Evolutionary conservation across 2,888 invertebrate genomes (phyloP), one percentile per base, ranked within the genome.

Genomic region (Brenthis daphne): DNA sequence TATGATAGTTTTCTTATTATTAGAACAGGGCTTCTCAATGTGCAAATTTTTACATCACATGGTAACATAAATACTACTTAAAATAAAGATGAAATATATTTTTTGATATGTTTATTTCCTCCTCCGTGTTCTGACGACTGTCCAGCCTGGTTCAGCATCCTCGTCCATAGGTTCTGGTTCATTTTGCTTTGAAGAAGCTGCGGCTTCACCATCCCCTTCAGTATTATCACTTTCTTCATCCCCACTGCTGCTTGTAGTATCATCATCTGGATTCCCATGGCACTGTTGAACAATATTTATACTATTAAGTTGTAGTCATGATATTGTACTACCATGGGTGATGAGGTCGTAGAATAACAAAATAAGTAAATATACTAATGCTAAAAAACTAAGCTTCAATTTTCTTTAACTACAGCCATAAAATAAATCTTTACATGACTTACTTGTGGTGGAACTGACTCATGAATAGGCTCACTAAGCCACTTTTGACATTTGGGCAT

Each of bases 111-210:
- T 58, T 51, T 85, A 93, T 89, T 94, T 91, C 88, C 90, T 90
- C 81, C 93, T 91, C 74, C 90, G 86, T 12, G 92, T 85, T 75
- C 92, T 89, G 0, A 95, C 95, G 64, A 94, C 93, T 14, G 94
- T 95, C 96, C 96, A 96, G n/a, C 94, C 95, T 0, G 94, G 94
- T 75, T 95, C 95, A 0, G 89, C 89, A 71, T 93, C 92, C 73
- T 92, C 92, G 24, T 93, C 92, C 85, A 90, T 89, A 0, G 88
- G 87, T 75, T 90, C 88, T 12, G 83, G 79, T 1, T 79, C 81
- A 64, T 74, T 68, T 43, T 73, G 73, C 3, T 77, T 80, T n/a
- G 84, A 81, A 29, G 85, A 81, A 48, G 86, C 76, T 24, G 83
- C 74, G 50, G 69, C 69, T 47, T 72, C 74, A 16, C 64, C 73